Percentiles rank a stretch among this genome's conserved stretches.
These are phyloP conservation scores for Gastrophysa polygoni DNA, from an alignment of 2,888 invertebrate species.

Conservation along the genomic window DNA sequence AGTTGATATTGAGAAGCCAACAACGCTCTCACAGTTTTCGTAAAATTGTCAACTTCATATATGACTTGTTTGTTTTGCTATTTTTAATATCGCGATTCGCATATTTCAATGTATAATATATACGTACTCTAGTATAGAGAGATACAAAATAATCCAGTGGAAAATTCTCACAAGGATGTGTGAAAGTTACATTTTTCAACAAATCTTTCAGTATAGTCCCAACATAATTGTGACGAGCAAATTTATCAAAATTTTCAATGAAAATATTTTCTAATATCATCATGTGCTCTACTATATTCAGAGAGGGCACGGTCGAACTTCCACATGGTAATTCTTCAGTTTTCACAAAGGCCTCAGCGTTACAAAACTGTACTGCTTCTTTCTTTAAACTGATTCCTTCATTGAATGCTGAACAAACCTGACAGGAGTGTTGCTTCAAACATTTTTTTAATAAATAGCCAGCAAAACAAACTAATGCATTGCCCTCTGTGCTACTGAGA, in stretches of 20 bases:
- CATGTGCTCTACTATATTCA: background rate
- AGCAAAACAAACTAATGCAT: slow-evolving; percentile 9
- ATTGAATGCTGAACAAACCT: background rate
- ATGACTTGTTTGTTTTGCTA: background rate
- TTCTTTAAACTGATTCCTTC: background rate
- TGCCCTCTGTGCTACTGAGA: background rate
- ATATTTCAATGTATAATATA: slow-evolving; percentile 4
- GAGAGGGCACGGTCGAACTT: background rate
- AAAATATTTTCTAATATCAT: background rate
- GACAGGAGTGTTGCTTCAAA: slow-evolving; percentile 13
- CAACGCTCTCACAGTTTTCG: too few relatives aligned
- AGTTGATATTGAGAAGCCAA: too few relatives aligned
- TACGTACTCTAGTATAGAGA: background rate
- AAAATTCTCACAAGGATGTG: too few relatives aligned
- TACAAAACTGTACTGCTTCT: background rate
- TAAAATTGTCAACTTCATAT: too few relatives aligned
- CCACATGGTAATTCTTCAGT: background rate
- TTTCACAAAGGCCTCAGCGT: background rate
- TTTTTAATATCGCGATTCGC: background rate
- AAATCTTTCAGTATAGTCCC: background rate
- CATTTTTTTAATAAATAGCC: slow-evolving; percentile 12
- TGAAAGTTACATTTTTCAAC: background rate
- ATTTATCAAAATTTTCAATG: background rate
- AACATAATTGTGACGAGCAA: background rate
- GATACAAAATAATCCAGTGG: background rate